Conservation (phyloP, 2,113 vertebrate species). For the Cottus gobio region DNA sequence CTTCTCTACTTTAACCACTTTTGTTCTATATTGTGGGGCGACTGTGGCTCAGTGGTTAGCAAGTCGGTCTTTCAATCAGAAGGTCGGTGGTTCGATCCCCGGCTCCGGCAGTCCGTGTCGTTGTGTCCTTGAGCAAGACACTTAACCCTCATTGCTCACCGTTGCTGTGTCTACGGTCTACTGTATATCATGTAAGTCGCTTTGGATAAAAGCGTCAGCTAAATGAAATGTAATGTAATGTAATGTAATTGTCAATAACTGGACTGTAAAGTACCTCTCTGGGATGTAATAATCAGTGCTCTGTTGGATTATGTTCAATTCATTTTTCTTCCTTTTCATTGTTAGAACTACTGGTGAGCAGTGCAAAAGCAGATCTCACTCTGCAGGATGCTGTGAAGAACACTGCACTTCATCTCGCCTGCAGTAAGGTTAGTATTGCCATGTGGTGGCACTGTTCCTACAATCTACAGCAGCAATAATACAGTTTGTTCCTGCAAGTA, state of each 20-base stretch:
- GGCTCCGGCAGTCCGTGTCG: too few relatives aligned
- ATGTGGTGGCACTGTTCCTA: constrained; percentile 41
- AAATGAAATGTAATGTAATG: too few relatives aligned
- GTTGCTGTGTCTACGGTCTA: too few relatives aligned
- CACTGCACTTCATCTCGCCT: constrained; percentile 98
- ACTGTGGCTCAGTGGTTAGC: too few relatives aligned
- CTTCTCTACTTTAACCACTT: neutral
- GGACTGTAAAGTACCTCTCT: neutral
- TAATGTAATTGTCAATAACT: neutral
- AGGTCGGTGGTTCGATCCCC: too few relatives aligned
- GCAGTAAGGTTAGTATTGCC: constrained; percentile 92
- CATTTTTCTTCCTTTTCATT: neutral
- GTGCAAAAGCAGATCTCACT: constrained; percentile 97
- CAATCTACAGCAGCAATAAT: neutral
- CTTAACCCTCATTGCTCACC: too few relatives aligned
- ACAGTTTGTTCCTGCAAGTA: neutral
- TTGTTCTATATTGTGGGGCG: neutral
- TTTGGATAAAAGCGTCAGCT: too few relatives aligned
- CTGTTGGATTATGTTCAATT: neutral
- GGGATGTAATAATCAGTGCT: neutral
- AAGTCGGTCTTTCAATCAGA: too few relatives aligned
- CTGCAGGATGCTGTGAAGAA: constrained; percentile 96
- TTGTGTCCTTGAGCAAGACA: too few relatives aligned
- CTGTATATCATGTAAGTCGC: too few relatives aligned
- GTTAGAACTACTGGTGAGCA: constrained; percentile 97